Evolutionary conservation across 2,888 invertebrate species (phyloP).

Genomic region (Lochmaea crataegi): DNA sequence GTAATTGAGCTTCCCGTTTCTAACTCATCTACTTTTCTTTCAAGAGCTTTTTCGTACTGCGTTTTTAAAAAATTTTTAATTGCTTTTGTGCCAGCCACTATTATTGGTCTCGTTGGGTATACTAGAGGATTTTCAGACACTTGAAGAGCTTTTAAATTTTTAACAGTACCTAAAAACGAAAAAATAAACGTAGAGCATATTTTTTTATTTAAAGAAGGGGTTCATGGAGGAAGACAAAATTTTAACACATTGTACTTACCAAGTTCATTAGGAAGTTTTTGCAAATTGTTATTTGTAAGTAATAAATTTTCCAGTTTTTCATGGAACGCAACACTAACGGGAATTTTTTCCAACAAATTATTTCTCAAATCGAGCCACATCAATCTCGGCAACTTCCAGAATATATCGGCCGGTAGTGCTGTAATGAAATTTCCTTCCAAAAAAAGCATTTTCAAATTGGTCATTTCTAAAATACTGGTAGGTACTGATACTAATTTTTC

Average conservation of each 20-base stretch:
- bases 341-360: conserved; percentile 70
- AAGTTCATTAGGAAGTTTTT: conserved; percentile 72
- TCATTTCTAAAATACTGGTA: conserved; percentile 55
- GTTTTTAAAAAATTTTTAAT: conserved; percentile 57
- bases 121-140: conserved; percentile 71
- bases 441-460: conserved; percentile 67
- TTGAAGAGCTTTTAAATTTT: conserved; percentile 72
- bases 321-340: conserved; percentile 71
- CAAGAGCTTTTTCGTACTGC: conserved; percentile 51
- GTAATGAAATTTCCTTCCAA: conserved; percentile 69
- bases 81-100: conserved; percentile 67
- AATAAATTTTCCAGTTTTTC: conserved; percentile 71
- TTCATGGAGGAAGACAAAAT: not conserved
- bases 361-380: conserved; percentile 76
- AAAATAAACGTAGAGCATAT: not conserved
- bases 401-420: conserved; percentile 69
- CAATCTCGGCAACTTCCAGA: conserved; percentile 68
- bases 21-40: conserved; percentile 36
- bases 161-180: conserved; percentile 64
- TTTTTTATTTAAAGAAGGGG: too few relatives aligned
- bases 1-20: conserved; percentile 30
- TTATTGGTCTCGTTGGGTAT: conserved; percentile 70
- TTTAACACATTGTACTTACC: conserved; percentile 61
- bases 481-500: conserved; percentile 59
- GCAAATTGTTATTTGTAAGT: conserved; percentile 72